A percentile compares a stretch with the other conserved stretches of the same genome.
Evolutionary conservation across 2,888 invertebrate genomes (phyloP).

Genomic region (Eretmocerus hayati): DNA sequence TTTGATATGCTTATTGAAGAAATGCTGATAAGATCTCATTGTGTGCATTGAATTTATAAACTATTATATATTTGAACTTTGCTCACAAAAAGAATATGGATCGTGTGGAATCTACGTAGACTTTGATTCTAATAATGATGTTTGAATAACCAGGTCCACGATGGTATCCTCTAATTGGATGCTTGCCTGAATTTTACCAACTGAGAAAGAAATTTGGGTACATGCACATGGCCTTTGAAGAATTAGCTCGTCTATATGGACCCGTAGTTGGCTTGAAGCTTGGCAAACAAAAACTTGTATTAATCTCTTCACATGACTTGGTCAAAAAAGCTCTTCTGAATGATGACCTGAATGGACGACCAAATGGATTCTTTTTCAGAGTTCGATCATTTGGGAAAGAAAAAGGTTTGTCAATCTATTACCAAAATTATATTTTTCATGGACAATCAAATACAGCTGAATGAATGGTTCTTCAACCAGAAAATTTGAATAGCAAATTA

Average conservation of each 20-base stretch:
- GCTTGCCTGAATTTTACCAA: constrained; percentile 43
- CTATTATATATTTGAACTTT: too few relatives aligned
- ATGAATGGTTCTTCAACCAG: too few relatives aligned
- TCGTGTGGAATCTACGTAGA: too few relatives aligned
- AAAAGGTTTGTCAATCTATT: constrained; percentile 51
- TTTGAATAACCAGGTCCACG: constrained; percentile 56
- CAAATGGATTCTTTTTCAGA: constrained; percentile 63
- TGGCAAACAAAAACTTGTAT: constrained; percentile 56
- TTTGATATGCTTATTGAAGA: too few relatives aligned
- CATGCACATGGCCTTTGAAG: constrained; percentile 57
- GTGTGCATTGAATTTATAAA: too few relatives aligned
- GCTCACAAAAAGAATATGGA: too few relatives aligned
- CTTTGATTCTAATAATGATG: too few relatives aligned
- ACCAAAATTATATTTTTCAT: too few relatives aligned
- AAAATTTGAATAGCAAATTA: too few relatives aligned
- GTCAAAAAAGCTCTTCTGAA: constrained; percentile 56
- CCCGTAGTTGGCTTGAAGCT: constrained; percentile 60
- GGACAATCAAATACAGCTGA: too few relatives aligned
- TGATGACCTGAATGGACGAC: constrained; percentile 64
- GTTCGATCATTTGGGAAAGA: constrained; percentile 61
- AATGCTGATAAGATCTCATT: too few relatives aligned
- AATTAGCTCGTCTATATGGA: constrained; percentile 56
- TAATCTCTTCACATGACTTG: constrained; percentile 57
- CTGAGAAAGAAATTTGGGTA: constrained; percentile 46
- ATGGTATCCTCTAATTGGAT: constrained; percentile 54